Percentiles rank a stretch among this genome's conserved stretches.
phyloP scores from a whole-genome alignment of 2,888 invertebrate species.

The Pollenia amentaria region DNA sequence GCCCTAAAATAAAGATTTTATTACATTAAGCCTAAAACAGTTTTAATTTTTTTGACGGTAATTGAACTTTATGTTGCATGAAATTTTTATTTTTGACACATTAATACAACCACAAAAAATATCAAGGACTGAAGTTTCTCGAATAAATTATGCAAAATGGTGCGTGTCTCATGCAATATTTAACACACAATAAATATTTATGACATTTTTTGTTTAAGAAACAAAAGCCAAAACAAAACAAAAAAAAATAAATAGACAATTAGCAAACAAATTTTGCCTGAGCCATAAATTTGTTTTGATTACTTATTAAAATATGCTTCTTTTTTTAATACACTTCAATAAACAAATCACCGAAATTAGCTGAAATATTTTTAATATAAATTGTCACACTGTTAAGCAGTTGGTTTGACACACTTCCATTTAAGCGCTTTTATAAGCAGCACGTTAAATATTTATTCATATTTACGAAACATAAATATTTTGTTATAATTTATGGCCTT shows the following conservation, averaged over 20 bases:
- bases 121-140: background rate
- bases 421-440: constrained; percentile 14
- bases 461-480: background rate
- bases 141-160: background rate
- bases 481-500: constrained; percentile 40
- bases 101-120: background rate
- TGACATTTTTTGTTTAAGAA: background rate
- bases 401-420: constrained; percentile 22
- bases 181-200: background rate
- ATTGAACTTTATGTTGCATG: constrained; percentile 10
- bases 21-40: background rate
- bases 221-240: background rate
- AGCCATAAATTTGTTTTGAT: background rate
- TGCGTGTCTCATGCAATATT: constrained; percentile 37
- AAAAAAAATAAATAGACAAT: constrained; percentile 27
- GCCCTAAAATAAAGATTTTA: background rate
- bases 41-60: background rate
- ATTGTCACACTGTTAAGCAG: constrained; percentile 28
- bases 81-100: constrained; percentile 1
- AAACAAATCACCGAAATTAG: background rate
- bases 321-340: background rate
- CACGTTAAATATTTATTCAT: constrained; percentile 38
- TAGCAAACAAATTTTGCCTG: background rate
- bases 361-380: background rate
- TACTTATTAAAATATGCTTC: background rate